phyloP scores from a whole-genome alignment of 2,113 vertebrate genomes.

The Chamaetylas fuelleborni region DNA sequence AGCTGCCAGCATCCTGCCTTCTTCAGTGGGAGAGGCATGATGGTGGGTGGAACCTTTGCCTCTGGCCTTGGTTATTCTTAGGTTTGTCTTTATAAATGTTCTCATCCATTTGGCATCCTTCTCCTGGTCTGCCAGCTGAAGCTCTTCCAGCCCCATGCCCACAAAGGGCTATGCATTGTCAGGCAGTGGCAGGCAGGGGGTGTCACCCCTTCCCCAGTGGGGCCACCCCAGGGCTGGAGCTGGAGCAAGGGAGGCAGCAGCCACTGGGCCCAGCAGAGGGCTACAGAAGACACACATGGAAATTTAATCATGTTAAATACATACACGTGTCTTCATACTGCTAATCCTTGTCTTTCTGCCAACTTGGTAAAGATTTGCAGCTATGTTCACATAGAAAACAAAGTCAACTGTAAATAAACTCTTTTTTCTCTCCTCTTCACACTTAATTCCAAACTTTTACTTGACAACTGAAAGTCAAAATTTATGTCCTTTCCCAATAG shows the following conservation, averaged over 20 bases:
- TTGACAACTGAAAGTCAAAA: neutral
- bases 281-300: neutral
- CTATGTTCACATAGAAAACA: neutral
- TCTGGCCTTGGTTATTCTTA: neutral
- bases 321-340: neutral
- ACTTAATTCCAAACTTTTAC: neutral
- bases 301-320: neutral
- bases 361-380: neutral
- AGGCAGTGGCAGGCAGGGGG: neutral
- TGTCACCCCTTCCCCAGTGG: neutral
- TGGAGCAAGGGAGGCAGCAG: neutral
- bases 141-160: neutral
- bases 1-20: neutral
- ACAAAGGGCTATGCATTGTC: neutral
- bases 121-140: neutral
- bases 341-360: neutral
- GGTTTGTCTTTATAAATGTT: neutral
- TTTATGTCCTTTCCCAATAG: neutral
- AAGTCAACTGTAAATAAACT: neutral
- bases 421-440: neutral
- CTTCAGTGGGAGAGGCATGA: neutral
- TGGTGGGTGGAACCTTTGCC: rapidly evolving
- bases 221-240: neutral
- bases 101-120: neutral
- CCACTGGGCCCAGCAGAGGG: rapidly evolving